phyloP scores from a whole-genome alignment of 2,797 vertebrate species.

The Spea hammondii region DNA sequence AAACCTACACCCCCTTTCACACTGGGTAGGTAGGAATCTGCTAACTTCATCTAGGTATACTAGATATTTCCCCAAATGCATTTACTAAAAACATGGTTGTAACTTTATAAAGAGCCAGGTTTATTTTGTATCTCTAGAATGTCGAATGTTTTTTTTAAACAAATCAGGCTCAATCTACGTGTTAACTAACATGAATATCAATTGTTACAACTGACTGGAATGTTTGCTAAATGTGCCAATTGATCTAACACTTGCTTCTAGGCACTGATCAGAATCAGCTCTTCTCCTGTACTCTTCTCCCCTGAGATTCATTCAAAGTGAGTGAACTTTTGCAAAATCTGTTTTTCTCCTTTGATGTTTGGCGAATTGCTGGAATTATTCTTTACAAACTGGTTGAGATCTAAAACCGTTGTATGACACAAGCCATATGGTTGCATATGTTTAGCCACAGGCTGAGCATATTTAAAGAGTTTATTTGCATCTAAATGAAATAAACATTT shows the following conservation, averaged over 20 bases:
- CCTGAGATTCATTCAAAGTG: not conserved
- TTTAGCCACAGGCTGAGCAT: not conserved
- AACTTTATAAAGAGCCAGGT: too few species aligned
- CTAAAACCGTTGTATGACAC: not conserved
- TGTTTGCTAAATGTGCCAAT: not conserved
- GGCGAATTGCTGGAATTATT: not conserved
- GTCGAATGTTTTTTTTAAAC: too few species aligned
- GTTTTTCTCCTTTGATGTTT: not conserved
- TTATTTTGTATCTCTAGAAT: too few species aligned
- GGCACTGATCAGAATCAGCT: not conserved
- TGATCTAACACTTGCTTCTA: not conserved
- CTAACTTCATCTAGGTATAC: too few species aligned
- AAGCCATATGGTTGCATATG: not conserved
- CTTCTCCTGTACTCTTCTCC: conserved; percentile 1
- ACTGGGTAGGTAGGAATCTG: too few species aligned
- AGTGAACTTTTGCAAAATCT: not conserved
- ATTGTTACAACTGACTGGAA: conserved; percentile 10
- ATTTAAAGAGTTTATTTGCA: not conserved
- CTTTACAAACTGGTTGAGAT: not conserved
- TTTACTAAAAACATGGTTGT: too few species aligned
- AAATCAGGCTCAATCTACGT: too few species aligned
- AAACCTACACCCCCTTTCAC: too few species aligned
- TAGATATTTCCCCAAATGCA: too few species aligned
- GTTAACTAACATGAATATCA: not conserved
- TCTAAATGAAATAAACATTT: not conserved